Base-by-base conservation (phyloP, 2,888 invertebrate species). In the Heliconius sara region DNA sequence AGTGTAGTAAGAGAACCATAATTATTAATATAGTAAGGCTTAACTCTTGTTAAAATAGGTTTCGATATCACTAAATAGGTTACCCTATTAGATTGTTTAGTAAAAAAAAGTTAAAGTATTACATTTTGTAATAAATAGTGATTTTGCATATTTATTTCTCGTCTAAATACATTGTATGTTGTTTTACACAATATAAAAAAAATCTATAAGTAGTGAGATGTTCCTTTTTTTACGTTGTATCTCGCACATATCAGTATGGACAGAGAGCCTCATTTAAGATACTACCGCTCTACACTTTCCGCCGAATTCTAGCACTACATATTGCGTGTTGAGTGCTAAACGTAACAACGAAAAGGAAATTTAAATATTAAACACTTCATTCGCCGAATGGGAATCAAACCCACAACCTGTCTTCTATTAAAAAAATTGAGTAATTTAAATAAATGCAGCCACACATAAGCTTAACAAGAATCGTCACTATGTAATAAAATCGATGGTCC, bases 1-100 rank as follows among this genome's bases (percentile, higher is more conserved):
- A 83, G 80, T 87, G 86, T 88, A 86, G 88, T 91, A 91, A 89
- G 86, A 83, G 81, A 78, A 9, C 60, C n/a, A 60, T 22, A 60
- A 73, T 73, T 73, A 73, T 73, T 73, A 57, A 73, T 73, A 57
- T 60, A 73, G 34, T 34, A 25, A 25, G 34, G 73, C 25, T 22
- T 39, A 10, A 57, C 9, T 39, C 57, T 16, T 39, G 16, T 60
- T 73, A 57, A 34, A 73, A 73, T 60, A 60, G 25, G 43, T 47
- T 47, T 19, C 70, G 3, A 73, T 39, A 73, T 73, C 39, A 60
- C n/a, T 72, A 60, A 73, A 39, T 34, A 60, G 34, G 25, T 60
- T 34, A n/a, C 57, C 34, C 34, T 60, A 73, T 16, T 1, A 43
- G 7, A 70, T 19, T 65, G 5, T 68, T 68, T 5, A 13, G 22